phyloP scores from a whole-genome alignment of 2,888 invertebrate species.

The Diplazon laetatorius region DNA sequence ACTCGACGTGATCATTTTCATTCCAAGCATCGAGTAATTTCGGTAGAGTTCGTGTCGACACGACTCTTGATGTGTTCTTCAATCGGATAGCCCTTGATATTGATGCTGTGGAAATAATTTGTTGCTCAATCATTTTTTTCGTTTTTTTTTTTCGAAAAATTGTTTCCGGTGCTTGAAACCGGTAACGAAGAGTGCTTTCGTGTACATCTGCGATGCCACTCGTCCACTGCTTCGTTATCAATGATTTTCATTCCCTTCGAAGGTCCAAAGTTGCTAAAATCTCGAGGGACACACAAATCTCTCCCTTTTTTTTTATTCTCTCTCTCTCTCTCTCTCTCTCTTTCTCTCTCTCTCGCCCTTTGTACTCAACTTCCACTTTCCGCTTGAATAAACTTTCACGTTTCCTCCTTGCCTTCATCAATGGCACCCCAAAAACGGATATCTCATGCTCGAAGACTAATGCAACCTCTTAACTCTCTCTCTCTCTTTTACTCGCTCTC shows the following conservation, averaged over 20 bases:
- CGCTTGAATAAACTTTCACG: neutral
- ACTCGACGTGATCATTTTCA: conserved; percentile 23
- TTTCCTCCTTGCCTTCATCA: conserved; percentile 49
- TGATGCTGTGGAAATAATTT: conserved; percentile 34
- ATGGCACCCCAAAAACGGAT: conserved; percentile 59
- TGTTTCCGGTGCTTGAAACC: neutral
- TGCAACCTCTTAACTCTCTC: conserved; percentile 60
- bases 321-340: no score
- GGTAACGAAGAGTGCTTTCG: conserved; percentile 4
- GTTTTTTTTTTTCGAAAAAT: conserved; percentile 19
- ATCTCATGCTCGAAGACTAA: conserved; percentile 63
- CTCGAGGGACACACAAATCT: conserved; percentile 51
- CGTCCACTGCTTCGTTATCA: conserved; percentile 20
- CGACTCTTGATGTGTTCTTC: conserved; percentile 34
- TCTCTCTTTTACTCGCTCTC: no score
- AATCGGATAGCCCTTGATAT: conserved; percentile 43
- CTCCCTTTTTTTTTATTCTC: no score
- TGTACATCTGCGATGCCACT: conserved; percentile 12
- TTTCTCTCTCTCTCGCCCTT: conserved; percentile 28
- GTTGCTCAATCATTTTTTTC: conserved; percentile 29
- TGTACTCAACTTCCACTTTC: neutral
- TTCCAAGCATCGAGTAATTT: neutral
- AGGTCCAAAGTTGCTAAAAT: conserved; percentile 32
- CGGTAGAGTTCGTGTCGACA: conserved; percentile 1
- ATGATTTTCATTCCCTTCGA: conserved; percentile 25